These are phyloP conservation scores for Seriola dumerili DNA, from an alignment of 2,113 vertebrate genomes.

Conservation along the genomic window DNA sequence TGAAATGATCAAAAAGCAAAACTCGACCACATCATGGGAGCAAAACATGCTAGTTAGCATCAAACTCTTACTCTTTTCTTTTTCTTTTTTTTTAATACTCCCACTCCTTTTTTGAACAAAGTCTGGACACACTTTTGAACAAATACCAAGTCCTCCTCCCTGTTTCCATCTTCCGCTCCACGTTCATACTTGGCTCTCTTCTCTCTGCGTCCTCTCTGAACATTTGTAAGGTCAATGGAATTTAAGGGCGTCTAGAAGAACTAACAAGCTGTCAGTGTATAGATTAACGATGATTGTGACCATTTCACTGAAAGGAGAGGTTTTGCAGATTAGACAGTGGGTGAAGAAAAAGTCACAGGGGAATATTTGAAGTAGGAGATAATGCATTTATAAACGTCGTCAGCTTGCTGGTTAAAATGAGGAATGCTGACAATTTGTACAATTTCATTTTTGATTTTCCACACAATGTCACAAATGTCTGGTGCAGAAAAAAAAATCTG, in stretches of 20 bases:
- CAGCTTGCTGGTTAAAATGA: neutral
- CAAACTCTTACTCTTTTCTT: neutral
- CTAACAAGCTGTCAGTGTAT: constrained; percentile 2
- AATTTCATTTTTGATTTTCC: neutral
- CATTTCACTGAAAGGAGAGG: neutral
- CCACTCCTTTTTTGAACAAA: neutral
- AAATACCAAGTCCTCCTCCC: neutral
- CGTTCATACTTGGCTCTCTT: neutral
- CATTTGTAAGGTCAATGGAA: constrained; percentile 1
- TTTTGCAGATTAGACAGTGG: neutral
- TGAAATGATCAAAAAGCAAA: too few species aligned
- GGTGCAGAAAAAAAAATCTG: too few species aligned
- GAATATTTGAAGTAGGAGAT: neutral
- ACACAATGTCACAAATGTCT: too few species aligned
- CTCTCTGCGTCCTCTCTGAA: neutral
- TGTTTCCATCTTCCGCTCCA: neutral
- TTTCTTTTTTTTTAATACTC: too few species aligned
- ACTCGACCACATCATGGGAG: neutral
- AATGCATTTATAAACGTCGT: neutral
- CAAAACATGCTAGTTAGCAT: neutral
- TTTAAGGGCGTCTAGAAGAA: neutral
- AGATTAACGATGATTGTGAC: neutral
- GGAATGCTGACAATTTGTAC: neutral
- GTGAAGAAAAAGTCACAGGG: neutral
- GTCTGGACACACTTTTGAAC: neutral